Percentiles rank a stretch among this genome's conserved stretches.
Conservation (phyloP, 2,888 invertebrate genomes). For the Cephalotes varians region DNA sequence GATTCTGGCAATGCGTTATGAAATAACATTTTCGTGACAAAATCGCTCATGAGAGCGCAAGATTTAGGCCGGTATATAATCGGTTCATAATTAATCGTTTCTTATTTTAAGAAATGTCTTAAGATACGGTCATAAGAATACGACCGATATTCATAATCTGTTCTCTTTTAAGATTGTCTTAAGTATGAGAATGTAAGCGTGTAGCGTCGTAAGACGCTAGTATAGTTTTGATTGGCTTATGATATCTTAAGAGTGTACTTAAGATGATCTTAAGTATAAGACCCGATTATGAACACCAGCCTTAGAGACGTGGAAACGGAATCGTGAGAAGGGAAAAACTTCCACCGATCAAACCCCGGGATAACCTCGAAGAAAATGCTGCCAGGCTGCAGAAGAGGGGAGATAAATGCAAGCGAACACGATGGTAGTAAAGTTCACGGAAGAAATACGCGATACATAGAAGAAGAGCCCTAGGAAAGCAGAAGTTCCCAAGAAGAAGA, state of each 20-base stretch:
- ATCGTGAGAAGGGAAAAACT: slow-evolving; percentile 33
- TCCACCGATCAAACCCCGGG: slow-evolving; percentile 63
- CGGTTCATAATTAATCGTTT: no score
- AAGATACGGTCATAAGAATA: no score
- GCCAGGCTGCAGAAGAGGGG: slow-evolving; percentile 57
- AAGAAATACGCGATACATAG: slow-evolving; percentile 76
- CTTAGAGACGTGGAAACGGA: slow-evolving; percentile 37
- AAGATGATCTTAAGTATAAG: no score
- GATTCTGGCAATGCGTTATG: slow-evolving; percentile 17
- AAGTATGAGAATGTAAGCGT: no score
- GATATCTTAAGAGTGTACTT: no score
- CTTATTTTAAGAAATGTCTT: no score
- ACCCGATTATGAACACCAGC: no score
- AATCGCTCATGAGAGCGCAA: slow-evolving; percentile 28
- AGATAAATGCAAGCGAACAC: slow-evolving; percentile 62
- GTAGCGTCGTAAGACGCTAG: no score
- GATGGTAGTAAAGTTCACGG: slow-evolving; percentile 74
- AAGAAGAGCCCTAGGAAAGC: slow-evolving; percentile 61
- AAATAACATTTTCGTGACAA: slow-evolving; percentile 22
- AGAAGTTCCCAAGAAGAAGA: slow-evolving; percentile 71
- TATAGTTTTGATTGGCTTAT: no score
- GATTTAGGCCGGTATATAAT: no score
- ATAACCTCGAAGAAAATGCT: slow-evolving; percentile 66
- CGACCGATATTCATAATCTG: no score
- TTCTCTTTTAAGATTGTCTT: no score